phyloP scores from a whole-genome alignment of 1,140 invertebrate genomes.

The Sipha flava region DNA sequence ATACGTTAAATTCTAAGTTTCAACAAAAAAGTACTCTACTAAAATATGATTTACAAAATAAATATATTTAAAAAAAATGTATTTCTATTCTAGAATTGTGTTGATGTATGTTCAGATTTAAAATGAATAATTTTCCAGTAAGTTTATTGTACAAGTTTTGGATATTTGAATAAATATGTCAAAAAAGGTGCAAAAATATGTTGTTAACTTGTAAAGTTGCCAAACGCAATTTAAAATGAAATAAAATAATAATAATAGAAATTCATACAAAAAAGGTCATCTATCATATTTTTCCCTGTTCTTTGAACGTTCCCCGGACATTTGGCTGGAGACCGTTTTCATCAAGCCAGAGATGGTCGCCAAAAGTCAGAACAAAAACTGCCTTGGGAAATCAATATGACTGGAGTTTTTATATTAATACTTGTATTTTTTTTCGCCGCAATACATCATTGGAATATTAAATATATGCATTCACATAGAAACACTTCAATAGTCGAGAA shows the following conservation, averaged over 20 bases:
- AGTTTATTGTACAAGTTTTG: too few species aligned
- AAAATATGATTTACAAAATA: too few species aligned
- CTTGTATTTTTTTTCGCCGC: neutral
- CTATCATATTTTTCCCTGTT: conserved; percentile 6
- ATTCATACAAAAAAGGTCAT: neutral
- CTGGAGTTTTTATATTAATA: conserved; percentile 5
- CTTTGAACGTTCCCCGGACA: neutral
- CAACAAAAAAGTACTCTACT: too few species aligned
- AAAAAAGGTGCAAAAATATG: neutral
- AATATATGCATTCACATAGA: neutral
- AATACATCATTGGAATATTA: neutral
- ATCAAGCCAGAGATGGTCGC: neutral
- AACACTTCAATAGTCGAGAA: neutral
- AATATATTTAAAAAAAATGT: too few species aligned
- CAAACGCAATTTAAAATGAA: neutral
- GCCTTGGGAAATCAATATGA: conserved; percentile 11
- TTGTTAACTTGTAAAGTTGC: neutral
- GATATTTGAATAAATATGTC: too few species aligned
- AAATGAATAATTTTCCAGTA: too few species aligned
- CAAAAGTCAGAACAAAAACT: conserved; percentile 24
- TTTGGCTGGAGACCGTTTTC: conserved; percentile 14
- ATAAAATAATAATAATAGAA: conserved; percentile 12
- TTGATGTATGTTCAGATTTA: too few species aligned
- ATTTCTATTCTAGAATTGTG: too few species aligned
- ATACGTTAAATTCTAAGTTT: too few species aligned